phyloP scores from a whole-genome alignment of 2,797 vertebrate species.

The Enteromius trimaculatus region DNA sequence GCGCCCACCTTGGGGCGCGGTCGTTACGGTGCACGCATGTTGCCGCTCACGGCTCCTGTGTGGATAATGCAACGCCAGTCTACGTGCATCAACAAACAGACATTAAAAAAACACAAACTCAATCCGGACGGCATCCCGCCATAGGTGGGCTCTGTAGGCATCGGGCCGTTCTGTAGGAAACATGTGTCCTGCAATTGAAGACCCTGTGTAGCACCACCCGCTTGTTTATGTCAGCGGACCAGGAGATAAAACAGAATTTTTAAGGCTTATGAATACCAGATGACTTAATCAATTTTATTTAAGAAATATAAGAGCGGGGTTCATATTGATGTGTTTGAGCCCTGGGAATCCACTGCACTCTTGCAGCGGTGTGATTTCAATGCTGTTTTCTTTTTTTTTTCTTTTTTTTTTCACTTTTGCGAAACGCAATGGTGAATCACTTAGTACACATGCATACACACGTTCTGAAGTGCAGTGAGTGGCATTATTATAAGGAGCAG shows the following conservation, averaged over 20 bases:
- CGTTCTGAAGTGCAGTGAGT: background rate
- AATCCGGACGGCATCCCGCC: conserved; percentile 63
- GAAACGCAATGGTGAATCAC: background rate
- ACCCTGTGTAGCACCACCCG: conserved; percentile 65
- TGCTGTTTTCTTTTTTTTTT: background rate
- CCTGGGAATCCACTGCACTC: conserved; percentile 62
- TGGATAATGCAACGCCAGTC: conserved; percentile 31
- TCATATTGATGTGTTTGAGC: conserved; percentile 73
- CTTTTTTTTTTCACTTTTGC: background rate
- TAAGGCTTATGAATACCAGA: conserved; percentile 81
- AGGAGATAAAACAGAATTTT: conserved; percentile 82
- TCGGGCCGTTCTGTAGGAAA: conserved; percentile 46
- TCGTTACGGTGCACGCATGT: background rate
- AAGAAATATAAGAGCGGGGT: conserved; percentile 72
- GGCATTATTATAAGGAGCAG: conserved; percentile 3
- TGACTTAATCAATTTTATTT: conserved; percentile 80
- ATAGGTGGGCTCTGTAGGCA: conserved; percentile 25
- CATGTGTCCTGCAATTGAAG: conserved; percentile 42
- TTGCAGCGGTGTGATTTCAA: conserved; percentile 42
- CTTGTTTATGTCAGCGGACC: conserved; percentile 79
- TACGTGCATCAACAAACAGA: conserved; percentile 15
- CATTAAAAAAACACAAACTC: conserved; percentile 63
- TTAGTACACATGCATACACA: background rate
- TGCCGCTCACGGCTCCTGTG: background rate
- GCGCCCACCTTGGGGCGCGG: conserved; percentile 17